Evolutionary conservation across 2,888 invertebrate species (phyloP), one percentile per base, ranked within the genome.

Genomic region (Theretra japonica): DNA sequence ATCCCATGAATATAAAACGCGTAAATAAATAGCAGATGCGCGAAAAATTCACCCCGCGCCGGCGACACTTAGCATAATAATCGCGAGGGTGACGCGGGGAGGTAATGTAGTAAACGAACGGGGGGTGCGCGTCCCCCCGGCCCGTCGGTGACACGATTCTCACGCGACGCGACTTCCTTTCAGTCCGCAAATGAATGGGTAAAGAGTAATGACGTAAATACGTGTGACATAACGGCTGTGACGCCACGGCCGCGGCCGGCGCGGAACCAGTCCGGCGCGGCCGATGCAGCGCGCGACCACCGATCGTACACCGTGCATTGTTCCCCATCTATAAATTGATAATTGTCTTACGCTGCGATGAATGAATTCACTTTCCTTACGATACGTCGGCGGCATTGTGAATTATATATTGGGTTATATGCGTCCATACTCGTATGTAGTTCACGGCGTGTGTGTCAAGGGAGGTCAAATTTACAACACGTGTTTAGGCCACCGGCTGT

Each of bases 11-110:
- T 94, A 93, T 91, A 93, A 93, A 94, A 87, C 90, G 90, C 91
- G 92, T 93, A 94, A 94, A 93, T 94, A 94, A 94, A 94, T 94
- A 94, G 92, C 94, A 94, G 94, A 94, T 94, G 94, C 92, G 93
- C 93, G 93, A 93, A 94, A 93, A 65, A 92, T 86, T 92, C 92
- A 88, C 92, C 93, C 93, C 90, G 89, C 88, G 88, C 90, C 86
- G 88, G 86, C 88, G 88, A 93, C 92, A 92, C 93, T 93, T 94
- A 91, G 93, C 94, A 93, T 93, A 92, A 94, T 92, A 94, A 93
- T 93, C 89, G 91, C 88, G 90, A 89, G 89, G 86, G 88, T 79
- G 80, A 73, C 73, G 77, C 65, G 79, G 80, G 79, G 77, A 71
- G 79, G 79, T 77, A 75, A 75, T 60, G 73, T 74, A 73, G 79